Evolutionary conservation across 2,888 invertebrate species (phyloP), one percentile per base, ranked within the genome.

Genomic region (Leptinotarsa tumamoca): DNA sequence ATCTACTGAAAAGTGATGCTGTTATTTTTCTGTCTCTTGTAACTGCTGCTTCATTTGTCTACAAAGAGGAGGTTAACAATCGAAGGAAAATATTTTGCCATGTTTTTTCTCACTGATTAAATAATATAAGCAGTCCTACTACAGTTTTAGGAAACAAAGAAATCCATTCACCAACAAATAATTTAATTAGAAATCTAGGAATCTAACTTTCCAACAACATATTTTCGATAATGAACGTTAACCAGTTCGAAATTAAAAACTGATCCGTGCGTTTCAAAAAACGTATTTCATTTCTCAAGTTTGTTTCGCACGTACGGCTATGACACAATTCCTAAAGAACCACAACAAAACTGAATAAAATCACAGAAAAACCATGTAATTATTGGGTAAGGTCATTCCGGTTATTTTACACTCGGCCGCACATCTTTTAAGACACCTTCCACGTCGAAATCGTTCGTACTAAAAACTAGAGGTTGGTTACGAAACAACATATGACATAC

Each of bases 401-500:
- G 83, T 85, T 80, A 85, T 84, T 86, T 85, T 82, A 84, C 84
- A 84, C 83, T 85, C 78, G 82, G 83, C 71, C 85, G 81, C 80
- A 81, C 82, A 79, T 72, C 75, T 77, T 73, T 73, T 67, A 67
- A 73, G 73, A 66, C 58, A 73, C 50, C 71, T 73, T 73, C 71
- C 56, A 71, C 71, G 71, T 68, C 67, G 73, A 63, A 75, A 71
- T 69, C 66, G 52, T 33, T 66, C 54, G 3, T 51, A 66, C 51
- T 50, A 66, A 52, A 66, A 71, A 71, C 63, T 13, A n/a, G 14
- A 58, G 23, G 4, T 15, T 13, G 21, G 23, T 58, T 58, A 15
- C 58, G 21, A 21, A 23, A 23, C 4, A 58, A 58, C 58, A 58
- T 58, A 58, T 58, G 23, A 18, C 23, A 58, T 58, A 58, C 58